phyloP scores from a whole-genome alignment of 2,888 invertebrate species.

The Drosophila suboccidentalis region DNA sequence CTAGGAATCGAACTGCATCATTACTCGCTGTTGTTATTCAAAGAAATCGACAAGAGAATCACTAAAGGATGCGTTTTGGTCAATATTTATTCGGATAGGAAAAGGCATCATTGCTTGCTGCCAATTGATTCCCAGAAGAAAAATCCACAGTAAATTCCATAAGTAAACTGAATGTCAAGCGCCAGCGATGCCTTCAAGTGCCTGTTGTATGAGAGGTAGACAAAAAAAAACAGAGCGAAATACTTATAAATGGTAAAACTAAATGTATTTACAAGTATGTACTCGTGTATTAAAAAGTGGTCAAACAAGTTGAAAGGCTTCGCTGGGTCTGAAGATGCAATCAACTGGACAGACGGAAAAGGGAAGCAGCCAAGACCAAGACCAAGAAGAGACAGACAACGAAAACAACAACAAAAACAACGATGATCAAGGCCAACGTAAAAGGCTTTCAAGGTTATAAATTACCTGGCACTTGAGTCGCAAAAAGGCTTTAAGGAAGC shows the following conservation, averaged over 20 bases:
- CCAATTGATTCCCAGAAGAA: not conserved
- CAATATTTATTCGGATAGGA: slow-evolving; percentile 1
- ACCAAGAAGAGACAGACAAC: not conserved
- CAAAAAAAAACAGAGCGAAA: not conserved
- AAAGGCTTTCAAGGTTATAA: slow-evolving; percentile 74
- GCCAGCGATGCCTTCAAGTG: slow-evolving; percentile 21
- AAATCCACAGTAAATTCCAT: slow-evolving; percentile 25
- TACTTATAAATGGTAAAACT: not conserved
- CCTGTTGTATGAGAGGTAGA: slow-evolving; percentile 8
- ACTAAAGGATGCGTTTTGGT: not conserved
- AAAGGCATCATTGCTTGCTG: not conserved
- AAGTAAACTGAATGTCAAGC: slow-evolving; percentile 34
- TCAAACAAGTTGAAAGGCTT: slow-evolving; percentile 54
- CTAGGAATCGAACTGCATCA: no score
- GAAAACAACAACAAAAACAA: slow-evolving; percentile 31
- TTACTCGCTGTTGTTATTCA: not conserved
- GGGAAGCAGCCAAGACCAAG: slow-evolving; percentile 3
- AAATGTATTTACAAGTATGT: not conserved
- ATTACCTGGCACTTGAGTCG: slow-evolving; percentile 40
- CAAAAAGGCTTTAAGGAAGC: slow-evolving; percentile 49
- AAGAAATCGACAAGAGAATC: not conserved
- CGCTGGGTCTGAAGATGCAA: slow-evolving; percentile 13
- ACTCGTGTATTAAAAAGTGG: slow-evolving; percentile 30
- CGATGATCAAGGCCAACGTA: slow-evolving; percentile 67
- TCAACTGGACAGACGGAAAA: slow-evolving; percentile 9